phyloP scores from a whole-genome alignment of 2,888 invertebrate genomes.

The Lasioglossum pauxillum region DNA sequence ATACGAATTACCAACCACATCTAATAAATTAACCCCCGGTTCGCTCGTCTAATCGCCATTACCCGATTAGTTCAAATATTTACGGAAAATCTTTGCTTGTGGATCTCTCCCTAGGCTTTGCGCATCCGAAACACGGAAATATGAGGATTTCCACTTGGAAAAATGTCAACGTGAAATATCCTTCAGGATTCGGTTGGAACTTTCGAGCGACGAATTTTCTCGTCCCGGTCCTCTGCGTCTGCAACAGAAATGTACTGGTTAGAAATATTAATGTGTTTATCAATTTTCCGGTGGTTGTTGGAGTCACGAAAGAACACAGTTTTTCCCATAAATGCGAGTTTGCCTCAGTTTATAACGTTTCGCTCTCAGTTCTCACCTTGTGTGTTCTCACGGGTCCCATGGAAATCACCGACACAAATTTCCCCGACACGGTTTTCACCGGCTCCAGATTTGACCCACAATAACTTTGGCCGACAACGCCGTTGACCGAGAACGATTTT shows the following conservation, averaged over 20 bases:
- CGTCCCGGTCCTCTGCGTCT: background rate
- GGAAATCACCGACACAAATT: too few relatives aligned
- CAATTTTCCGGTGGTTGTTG: background rate
- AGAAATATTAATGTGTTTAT: background rate
- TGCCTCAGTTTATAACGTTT: background rate
- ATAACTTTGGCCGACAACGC: too few relatives aligned
- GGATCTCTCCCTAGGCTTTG: background rate
- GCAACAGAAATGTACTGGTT: background rate
- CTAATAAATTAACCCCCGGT: conserved; percentile 6
- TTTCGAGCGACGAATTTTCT: background rate
- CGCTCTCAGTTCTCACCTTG: background rate
- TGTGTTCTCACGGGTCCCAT: too few relatives aligned
- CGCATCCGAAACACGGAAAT: background rate
- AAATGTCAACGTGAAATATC: background rate
- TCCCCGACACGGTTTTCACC: too few relatives aligned
- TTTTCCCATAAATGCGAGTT: too few relatives aligned
- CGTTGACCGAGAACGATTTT: too few relatives aligned
- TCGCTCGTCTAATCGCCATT: background rate
- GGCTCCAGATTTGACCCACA: too few relatives aligned
- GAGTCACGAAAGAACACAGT: too few relatives aligned
- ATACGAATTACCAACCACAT: background rate
- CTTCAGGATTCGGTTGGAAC: background rate
- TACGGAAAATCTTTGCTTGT: background rate
- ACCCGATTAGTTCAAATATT: background rate
- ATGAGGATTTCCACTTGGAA: background rate